Conservation (phyloP, 2,113 vertebrate genomes). For the Apteryx owenii region DNA sequence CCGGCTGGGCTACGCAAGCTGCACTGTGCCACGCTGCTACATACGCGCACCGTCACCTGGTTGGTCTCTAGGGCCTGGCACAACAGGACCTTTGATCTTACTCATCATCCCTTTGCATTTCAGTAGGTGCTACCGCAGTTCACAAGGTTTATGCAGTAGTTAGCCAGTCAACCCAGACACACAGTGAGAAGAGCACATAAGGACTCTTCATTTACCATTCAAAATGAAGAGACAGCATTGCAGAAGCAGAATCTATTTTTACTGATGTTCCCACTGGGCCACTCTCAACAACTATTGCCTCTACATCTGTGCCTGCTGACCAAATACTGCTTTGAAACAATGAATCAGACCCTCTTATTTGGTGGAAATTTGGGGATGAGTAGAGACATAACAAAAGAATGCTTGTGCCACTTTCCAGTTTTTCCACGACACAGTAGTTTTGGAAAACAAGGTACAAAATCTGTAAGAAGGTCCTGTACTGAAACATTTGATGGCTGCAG, state of each 20-base stretch:
- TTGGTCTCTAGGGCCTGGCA: neutral
- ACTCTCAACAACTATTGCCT: neutral
- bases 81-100: fast-evolving
- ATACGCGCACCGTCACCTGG: fast-evolving
- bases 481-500: neutral
- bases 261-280: neutral
- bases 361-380: neutral
- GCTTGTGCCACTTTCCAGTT: neutral
- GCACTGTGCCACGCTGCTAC: fast-evolving
- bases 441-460: neutral
- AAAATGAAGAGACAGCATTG: neutral
- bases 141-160: neutral
- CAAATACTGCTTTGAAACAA: neutral
- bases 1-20: neutral
- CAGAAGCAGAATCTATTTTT: neutral
- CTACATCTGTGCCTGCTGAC: neutral
- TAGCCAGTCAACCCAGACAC: fast-evolving
- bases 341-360: neutral
- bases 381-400: fast-evolving
- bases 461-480: neutral
- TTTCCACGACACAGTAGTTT: neutral
- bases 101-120: neutral
- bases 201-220: neutral
- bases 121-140: neutral
- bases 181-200: fast-evolving